Evolutionary conservation across 2,888 invertebrate genomes (phyloP).

Genomic region (Fragum fragum): DNA sequence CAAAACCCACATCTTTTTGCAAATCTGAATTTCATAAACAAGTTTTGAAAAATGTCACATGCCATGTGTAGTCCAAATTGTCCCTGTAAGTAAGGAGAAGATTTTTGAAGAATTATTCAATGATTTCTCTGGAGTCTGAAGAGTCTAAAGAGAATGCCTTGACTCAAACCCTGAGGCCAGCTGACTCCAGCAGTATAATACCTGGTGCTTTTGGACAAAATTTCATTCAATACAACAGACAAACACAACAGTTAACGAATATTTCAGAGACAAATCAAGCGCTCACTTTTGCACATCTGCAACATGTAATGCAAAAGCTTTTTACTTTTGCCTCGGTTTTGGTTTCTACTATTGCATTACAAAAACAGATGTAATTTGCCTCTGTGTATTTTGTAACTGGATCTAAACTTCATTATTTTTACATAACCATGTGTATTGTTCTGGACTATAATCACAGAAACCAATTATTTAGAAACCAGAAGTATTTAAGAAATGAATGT

Average conservation of each 20-base stretch:
- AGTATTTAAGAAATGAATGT: background rate
- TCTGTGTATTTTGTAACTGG: constrained; percentile 27
- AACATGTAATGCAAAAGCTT: background rate
- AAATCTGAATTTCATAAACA: no score
- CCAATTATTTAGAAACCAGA: background rate
- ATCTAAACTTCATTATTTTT: constrained; percentile 22
- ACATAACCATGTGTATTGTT: constrained; percentile 23
- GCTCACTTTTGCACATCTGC: constrained; percentile 8
- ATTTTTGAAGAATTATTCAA: no score
- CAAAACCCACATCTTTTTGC: no score
- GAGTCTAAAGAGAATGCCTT: no score
- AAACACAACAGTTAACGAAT: background rate
- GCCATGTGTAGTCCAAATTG: no score
- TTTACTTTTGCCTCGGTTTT: background rate
- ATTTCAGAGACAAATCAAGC: background rate
- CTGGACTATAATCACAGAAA: constrained; percentile 5
- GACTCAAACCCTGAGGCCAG: no score
- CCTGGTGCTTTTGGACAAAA: no score
- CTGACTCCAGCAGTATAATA: no score
- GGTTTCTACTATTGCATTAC: constrained; percentile 24
- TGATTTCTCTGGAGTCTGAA: no score
- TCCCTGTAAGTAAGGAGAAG: no score
- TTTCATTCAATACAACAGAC: background rate
- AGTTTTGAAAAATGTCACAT: no score
- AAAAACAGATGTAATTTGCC: background rate